Evolutionary conservation across 2,888 invertebrate genomes (phyloP).

Genomic region (Spicauda simplicius): DNA sequence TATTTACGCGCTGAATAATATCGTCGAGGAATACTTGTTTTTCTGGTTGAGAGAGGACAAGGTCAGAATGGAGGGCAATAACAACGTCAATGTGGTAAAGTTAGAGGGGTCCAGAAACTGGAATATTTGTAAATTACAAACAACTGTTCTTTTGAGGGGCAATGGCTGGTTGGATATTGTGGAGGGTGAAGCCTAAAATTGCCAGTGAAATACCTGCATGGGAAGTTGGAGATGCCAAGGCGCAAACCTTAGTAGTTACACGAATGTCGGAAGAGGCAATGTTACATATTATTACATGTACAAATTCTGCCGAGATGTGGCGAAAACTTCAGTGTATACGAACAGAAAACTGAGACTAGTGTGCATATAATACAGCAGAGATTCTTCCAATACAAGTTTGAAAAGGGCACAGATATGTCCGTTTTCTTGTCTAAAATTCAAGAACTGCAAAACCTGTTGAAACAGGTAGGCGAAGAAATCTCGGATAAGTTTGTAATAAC

Average conservation of each 20-base stretch:
- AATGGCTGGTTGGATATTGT: no score
- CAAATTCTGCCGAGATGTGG: conserved; percentile 50
- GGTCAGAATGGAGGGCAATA: no score
- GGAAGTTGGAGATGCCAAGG: conserved; percentile 47
- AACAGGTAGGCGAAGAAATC: conserved; percentile 47
- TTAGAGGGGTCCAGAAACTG: no score
- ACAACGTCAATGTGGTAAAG: no score
- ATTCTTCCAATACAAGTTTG: conserved; percentile 50
- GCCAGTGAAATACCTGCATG: conserved; percentile 35
- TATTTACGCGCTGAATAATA: no score
- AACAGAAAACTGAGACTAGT: conserved; percentile 53
- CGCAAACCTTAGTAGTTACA: conserved; percentile 47
- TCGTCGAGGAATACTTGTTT: no score
- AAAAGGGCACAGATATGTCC: conserved; percentile 45
- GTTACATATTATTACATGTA: conserved; percentile 48
- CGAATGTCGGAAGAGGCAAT: conserved; percentile 48
- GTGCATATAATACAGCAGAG: conserved; percentile 54
- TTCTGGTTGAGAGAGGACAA: no score
- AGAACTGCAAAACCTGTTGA: conserved; percentile 46
- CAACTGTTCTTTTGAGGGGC: no score
- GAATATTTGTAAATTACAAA: no score
- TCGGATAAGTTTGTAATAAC: no score
- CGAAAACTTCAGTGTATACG: conserved; percentile 50
- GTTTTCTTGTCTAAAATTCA: conserved; percentile 48
- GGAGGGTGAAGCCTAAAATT: conserved; percentile 43